Evolutionary conservation across 35 echinoderm and acorn worm genomes (phyloP), one percentile per base, ranked within the genome.

Genomic region (Amphiura filiformis): DNA sequence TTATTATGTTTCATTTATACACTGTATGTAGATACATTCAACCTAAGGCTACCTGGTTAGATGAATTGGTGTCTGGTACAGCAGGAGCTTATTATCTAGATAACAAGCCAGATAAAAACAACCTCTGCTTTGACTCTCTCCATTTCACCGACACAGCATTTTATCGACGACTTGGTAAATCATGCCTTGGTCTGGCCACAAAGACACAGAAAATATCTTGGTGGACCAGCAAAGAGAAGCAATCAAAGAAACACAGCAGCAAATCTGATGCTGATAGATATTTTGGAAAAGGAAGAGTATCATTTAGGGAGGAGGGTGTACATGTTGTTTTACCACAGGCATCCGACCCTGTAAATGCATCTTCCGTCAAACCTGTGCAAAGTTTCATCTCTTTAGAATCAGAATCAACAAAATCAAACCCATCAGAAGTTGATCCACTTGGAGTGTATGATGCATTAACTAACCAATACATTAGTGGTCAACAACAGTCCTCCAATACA

Each of bases 91-190:
- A 89, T 41, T 90, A 64, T 47, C 37, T 94, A 17, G 96, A 99
- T 82, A 82, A 75, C 13, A 94, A 93, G 78, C 31, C 82, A 37
- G 90, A 99, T 61, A 75, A 57, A 76, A 94, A 92, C 85, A 99
- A 99, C 33, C 85, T 99, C 0, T 86, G 92, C 81, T 94, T 99
- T 64, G 86, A 99, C 36, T 87, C 84, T 36, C 79, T 99, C 13
- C 78, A 99, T 83, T 92, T 87, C 61, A 92, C 86, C 23, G 92
- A 99, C 80, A 77, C 84, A 9, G 96, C 93, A 18, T 87, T 89
- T 23, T 99, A 99, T 77, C 76, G 56, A 75, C 35, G 89, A 64
- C 87, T 99, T 36, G 96, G 96, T 34, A 86, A 84, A 56, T 89
- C 90, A 1, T 99, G 92, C 82, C 87, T 99, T 36, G 96, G 96